Base-by-base conservation (phyloP, 1,140 invertebrate genomes). In the Andrena cerasifolii region DNA sequence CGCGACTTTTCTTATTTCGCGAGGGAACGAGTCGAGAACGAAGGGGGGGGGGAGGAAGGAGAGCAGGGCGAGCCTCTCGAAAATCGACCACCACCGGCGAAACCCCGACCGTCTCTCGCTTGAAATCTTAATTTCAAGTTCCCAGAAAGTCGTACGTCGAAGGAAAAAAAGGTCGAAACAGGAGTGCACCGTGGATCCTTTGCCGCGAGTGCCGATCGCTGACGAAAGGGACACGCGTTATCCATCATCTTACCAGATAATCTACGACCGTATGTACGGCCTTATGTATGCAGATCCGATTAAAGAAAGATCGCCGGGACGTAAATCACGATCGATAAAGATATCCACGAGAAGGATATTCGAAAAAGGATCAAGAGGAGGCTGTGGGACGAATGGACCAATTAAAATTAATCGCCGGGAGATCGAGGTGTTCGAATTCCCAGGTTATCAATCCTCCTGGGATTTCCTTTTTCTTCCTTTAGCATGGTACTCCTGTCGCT, bases 271-370 rank as follows among this genome's bases (percentile, higher is more conserved):
- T 21, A 28, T 45, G 16, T 5, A 33, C 45, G 26, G 26, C 28
- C 51, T 77, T 65, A 43, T 3, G 40, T 77, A 49, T 33, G 74
- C 16, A 62, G 61, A 71, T 71, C 24, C 26, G 47, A 28, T 78
- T 40, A 65, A 70, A 68, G 36, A 70, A 16, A n/a, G 31, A 76
- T 67, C 21, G 21, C 16, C n/a, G 66, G n/a, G 21, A 53, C 36
- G 45, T 81, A 78, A 73, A 81, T 78, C 75, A 78, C 14, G 45
- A 59, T 53, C 43, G 79, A 82, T 76, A 59, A 77, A 80, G 66
- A 67, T 45, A 71, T 77, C n/a, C 28, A 43, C 54, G 56, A 49
- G n/a, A 3, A 26, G n/a, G 43, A 65, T 62, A 68, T 21, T 61
- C 10, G 40, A 72, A 49, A 80, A 43, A n/a, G 31, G 26, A 33